A percentile compares a stretch with the other conserved stretches of the same genome.
Evolutionary conservation across 2,797 vertebrate species (phyloP).

Genomic region (Telmatherina bonti): DNA sequence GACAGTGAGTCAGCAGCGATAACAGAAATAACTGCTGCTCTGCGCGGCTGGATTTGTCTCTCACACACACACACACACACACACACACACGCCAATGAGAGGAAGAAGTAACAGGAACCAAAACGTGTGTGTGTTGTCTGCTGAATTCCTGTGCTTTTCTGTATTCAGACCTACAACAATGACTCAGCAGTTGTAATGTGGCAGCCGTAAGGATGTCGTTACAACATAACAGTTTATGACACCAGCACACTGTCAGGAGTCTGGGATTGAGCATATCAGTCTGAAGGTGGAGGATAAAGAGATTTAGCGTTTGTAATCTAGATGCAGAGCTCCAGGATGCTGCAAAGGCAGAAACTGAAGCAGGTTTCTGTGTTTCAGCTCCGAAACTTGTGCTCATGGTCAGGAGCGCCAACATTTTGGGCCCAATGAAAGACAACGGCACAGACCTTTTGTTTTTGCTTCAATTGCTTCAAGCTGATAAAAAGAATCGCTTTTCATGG

Average conservation of each 20-base stretch:
- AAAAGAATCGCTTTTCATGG: no score
- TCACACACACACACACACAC: conserved; percentile 6
- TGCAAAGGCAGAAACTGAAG: conserved; percentile 1
- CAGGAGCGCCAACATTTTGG: conserved; percentile 21
- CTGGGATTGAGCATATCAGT: conserved; percentile 3
- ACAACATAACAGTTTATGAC: background rate
- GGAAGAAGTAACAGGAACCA: conserved; percentile 1
- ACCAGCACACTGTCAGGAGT: no score
- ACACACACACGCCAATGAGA: background rate
- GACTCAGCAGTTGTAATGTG: no score
- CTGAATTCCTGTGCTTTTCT: background rate
- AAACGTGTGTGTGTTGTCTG: background rate
- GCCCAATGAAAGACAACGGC: no score
- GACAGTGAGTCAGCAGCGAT: conserved; percentile 38
- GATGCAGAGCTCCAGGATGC: conserved; percentile 17
- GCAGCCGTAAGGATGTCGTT: no score
- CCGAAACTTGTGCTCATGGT: conserved; percentile 2
- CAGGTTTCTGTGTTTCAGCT: conserved; percentile 7
- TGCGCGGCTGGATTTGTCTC: background rate
- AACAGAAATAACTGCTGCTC: background rate
- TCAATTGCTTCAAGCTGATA: no score
- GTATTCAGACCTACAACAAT: conserved; percentile 1
- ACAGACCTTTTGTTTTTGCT: no score
- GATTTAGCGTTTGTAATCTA: conserved; percentile 57
- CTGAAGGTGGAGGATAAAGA: conserved; percentile 51